Evolutionary conservation across 2,888 invertebrate species (phyloP).

Genomic region (Eutolmus rufibarbis): DNA sequence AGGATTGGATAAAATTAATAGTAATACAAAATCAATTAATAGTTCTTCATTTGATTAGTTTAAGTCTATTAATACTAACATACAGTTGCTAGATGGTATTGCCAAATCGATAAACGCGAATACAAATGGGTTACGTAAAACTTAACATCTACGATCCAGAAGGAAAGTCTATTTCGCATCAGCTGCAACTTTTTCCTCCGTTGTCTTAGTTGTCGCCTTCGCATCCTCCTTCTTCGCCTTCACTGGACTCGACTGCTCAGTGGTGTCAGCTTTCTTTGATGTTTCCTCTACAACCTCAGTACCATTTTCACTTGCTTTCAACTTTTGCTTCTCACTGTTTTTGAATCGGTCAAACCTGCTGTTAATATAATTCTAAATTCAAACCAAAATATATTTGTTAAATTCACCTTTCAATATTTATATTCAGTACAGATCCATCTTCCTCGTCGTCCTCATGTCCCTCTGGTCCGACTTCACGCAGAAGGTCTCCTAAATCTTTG

Average conservation of each 20-base stretch:
- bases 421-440: constrained; percentile 67
- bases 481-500: constrained; percentile 79
- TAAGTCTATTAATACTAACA: not conserved
- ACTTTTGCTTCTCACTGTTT: constrained; percentile 60
- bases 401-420: constrained; percentile 65
- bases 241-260: constrained; percentile 51
- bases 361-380: constrained; percentile 47
- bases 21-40: not conserved
- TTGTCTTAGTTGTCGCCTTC: constrained; percentile 56
- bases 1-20: not conserved
- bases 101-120: not conserved
- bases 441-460: constrained; percentile 76
- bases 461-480: constrained; percentile 72
- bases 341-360: constrained; percentile 71
- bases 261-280: constrained; percentile 46
- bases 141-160: not conserved
- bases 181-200: constrained; percentile 19
- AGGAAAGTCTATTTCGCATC: constrained; percentile 16
- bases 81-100: not conserved
- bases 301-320: constrained; percentile 56
- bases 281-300: constrained; percentile 51
- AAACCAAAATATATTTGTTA: not conserved
- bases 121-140: constrained; percentile 9
- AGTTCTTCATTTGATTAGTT: not conserved
- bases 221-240: constrained; percentile 60